phyloP scores from a whole-genome alignment of 1,140 invertebrate genomes.

The Neotoxoptera formosana region DNA sequence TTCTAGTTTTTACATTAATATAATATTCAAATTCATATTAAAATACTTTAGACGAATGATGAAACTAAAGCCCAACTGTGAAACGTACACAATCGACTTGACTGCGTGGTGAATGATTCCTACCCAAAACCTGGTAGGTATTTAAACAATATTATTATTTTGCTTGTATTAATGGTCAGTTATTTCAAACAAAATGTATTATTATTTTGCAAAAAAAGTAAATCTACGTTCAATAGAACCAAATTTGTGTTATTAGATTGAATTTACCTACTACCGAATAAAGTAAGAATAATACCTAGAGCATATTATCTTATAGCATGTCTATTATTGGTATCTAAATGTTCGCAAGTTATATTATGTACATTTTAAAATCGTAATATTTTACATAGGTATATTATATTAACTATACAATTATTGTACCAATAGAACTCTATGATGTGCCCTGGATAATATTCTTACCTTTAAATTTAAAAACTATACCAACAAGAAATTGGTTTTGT shows the following conservation, averaged over 20 bases:
- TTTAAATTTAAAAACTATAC: neutral
- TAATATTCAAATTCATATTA: neutral
- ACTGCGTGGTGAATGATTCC: neutral
- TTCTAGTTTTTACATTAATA: neutral
- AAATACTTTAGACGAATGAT: neutral
- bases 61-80: neutral
- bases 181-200: neutral
- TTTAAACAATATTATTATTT: neutral
- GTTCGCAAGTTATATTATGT: neutral
- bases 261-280: neutral
- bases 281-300: neutral
- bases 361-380: neutral
- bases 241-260: neutral
- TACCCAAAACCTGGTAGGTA: neutral
- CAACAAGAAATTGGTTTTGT: neutral
- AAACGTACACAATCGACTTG: neutral
- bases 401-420: neutral
- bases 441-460: neutral
- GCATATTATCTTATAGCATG: neutral
- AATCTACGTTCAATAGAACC: neutral
- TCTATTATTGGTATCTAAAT: neutral
- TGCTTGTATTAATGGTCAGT: neutral
- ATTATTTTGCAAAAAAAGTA: neutral
- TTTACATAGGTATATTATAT: neutral
- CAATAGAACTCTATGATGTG: neutral